A percentile compares a stretch with the other conserved stretches of the same genome.
phyloP scores from a whole-genome alignment of 2,113 vertebrate species.

The Furnarius figulus region DNA sequence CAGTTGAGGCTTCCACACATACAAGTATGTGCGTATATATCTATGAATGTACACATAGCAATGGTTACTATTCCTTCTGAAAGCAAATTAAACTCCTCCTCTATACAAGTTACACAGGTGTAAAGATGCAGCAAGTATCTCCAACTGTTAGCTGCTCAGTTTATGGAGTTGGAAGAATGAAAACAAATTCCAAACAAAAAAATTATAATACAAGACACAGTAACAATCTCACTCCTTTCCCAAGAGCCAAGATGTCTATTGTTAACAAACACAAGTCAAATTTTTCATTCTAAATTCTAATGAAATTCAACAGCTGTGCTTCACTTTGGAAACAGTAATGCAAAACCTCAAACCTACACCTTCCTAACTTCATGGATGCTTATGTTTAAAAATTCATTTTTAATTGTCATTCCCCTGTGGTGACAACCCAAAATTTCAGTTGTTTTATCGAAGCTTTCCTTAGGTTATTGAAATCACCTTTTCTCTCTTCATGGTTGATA shows the following conservation, averaged over 20 bases:
- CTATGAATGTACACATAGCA: not conserved
- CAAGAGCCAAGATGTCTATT: not conserved
- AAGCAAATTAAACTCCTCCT: not conserved
- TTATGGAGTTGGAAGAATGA: not conserved
- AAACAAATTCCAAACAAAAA: not conserved
- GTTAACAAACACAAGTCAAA: not conserved
- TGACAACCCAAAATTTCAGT: not conserved
- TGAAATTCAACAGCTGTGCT: not conserved
- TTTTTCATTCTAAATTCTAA: not conserved
- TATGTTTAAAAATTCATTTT: not conserved
- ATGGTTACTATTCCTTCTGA: not conserved
- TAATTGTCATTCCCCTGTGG: not conserved
- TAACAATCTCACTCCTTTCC: not conserved
- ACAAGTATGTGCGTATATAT: fast-evolving
- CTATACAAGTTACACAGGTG: not conserved
- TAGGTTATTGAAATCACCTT: not conserved
- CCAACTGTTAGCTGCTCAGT: not conserved
- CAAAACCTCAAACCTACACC: not conserved
- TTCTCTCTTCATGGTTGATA: not conserved
- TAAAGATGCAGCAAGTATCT: not conserved
- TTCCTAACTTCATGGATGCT: not conserved
- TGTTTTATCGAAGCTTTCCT: not conserved
- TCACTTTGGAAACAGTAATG: not conserved
- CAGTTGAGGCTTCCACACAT: not conserved
- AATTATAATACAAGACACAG: not conserved